These are phyloP conservation scores for Diploptera punctata DNA, from an alignment of 2,888 invertebrate species.

Conservation along the genomic window DNA sequence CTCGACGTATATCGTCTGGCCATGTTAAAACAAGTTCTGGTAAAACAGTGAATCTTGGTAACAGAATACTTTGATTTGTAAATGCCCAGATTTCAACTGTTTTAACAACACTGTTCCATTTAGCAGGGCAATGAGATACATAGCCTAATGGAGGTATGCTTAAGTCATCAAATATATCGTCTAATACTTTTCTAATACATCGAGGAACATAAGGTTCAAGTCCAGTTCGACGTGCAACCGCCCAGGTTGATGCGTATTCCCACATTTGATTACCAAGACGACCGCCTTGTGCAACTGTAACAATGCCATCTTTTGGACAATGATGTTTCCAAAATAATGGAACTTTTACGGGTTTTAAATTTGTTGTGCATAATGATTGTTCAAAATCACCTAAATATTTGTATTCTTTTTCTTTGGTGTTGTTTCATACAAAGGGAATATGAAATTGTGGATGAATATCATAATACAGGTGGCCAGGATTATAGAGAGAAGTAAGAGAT, in stretches of 20 bases:
- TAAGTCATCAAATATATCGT: slow-evolving; percentile 62
- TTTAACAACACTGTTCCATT: slow-evolving; percentile 57
- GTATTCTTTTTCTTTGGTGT: slow-evolving; percentile 53
- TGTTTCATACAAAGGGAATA: slow-evolving; percentile 63
- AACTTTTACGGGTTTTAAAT: slow-evolving; percentile 53
- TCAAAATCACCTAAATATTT: slow-evolving; percentile 59
- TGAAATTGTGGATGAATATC: slow-evolving; percentile 64
- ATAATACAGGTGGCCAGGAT: slow-evolving; percentile 64
- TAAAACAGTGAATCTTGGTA: slow-evolving; percentile 61
- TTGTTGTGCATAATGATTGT: slow-evolving; percentile 60
- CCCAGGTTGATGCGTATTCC: slow-evolving; percentile 61
- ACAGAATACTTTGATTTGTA: slow-evolving; percentile 63
- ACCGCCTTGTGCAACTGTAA: slow-evolving; percentile 57
- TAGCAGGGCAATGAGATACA: slow-evolving; percentile 61
- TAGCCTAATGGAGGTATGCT: slow-evolving; percentile 62
- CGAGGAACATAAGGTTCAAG: slow-evolving; percentile 58
- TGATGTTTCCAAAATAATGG: slow-evolving; percentile 41
- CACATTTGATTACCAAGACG: slow-evolving; percentile 59
- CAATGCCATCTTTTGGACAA: slow-evolving; percentile 58
- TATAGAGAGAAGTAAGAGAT: slow-evolving; percentile 64
- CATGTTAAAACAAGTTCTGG: slow-evolving; percentile 62
- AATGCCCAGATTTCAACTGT: slow-evolving; percentile 62
- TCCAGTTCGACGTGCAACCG: slow-evolving; percentile 57
- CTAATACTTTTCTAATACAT: slow-evolving; percentile 60
- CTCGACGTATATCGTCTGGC: slow-evolving; percentile 63